Percentiles rank a stretch among this genome's conserved stretches.
phyloP scores from a whole-genome alignment of 2,888 invertebrate genomes.

The Habrosyne pyritoides region DNA sequence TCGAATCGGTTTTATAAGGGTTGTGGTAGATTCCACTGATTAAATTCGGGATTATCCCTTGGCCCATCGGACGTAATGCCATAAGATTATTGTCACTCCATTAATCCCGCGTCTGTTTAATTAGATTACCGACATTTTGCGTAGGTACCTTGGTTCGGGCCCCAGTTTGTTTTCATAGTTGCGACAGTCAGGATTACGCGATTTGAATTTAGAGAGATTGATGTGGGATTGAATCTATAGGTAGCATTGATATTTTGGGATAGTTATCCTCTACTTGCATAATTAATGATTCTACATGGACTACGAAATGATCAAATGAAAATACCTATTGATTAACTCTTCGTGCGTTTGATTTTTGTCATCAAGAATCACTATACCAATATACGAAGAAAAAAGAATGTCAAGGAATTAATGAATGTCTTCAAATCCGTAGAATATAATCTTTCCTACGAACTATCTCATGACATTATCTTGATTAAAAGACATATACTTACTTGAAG shows the following conservation, averaged over 20 bases:
- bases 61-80: conserved; percentile 57
- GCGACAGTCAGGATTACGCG: conserved; percentile 31
- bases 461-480: conserved; percentile 31
- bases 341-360: background rate
- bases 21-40: conserved; percentile 63
- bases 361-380: background rate
- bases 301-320: background rate
- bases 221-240: conserved; percentile 19
- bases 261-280: background rate
- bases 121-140: conserved; percentile 57
- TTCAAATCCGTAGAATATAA: background rate
- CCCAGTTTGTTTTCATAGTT: conserved; percentile 35
- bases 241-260: conserved; percentile 13
- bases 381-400: background rate
- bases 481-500: conserved; percentile 40
- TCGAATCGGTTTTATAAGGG: conserved; percentile 47
- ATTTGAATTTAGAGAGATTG: conserved; percentile 33
- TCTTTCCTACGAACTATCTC: background rate
- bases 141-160: conserved; percentile 20
- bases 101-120: conserved; percentile 73
- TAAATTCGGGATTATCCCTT: conserved; percentile 76
- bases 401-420: background rate
- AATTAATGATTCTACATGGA: background rate
- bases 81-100: conserved; percentile 81
- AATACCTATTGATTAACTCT: background rate